Base-by-base conservation (phyloP, 2,797 vertebrate genomes). In the Hypotaenidia philippensis region DNA sequence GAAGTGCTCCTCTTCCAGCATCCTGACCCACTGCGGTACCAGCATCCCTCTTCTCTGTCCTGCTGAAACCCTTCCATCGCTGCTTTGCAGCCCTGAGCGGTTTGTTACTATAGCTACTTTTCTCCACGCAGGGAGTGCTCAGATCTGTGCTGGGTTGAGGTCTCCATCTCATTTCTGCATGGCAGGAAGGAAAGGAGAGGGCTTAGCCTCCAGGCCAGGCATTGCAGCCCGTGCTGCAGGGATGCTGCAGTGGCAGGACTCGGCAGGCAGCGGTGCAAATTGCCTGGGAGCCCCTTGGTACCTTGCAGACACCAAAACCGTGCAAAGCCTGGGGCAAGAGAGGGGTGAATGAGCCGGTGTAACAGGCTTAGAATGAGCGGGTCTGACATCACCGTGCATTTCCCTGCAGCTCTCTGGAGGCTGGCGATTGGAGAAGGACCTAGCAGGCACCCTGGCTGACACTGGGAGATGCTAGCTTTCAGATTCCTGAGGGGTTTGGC, bases 371-470 rank as follows among this genome's bases (percentile, higher is more conserved):
- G 64, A 41, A 23, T 20, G 25, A 87, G 31, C 27, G 34, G 59
- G 27, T 2, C 0, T 56, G n/a, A 57, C 4, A 1, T 17, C 1
- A 1, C 2, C 2, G 13, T 19, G 6, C 15, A 13, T 40, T 52
- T 80, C 56, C 4, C 20, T 70, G 11, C n/a, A 60, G 36, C 40
- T 55, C 27, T 32, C 45, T 61, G 57, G 56, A 71, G 50, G 26
- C 40, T 65, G 49, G 22, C 32, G 66, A 1, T 1, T 57, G 61
- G 31, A 64, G 65, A 78, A 68, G 32, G 49, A 81, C 29, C 9
- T 61, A 49, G 59, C 6, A 6, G 19, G 13, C 77, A 41, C 34
- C n/a, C 27, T 63, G 1, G 0, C 23, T 59, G 22, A 44, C 20
- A 25, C 63, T 56, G 25, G 12, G 45, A 80, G 16, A 66, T 75